Percentiles rank a stretch among this genome's conserved stretches.
Conservation (phyloP, 2,797 vertebrate species). For the Arnoldichthys spilopterus region DNA sequence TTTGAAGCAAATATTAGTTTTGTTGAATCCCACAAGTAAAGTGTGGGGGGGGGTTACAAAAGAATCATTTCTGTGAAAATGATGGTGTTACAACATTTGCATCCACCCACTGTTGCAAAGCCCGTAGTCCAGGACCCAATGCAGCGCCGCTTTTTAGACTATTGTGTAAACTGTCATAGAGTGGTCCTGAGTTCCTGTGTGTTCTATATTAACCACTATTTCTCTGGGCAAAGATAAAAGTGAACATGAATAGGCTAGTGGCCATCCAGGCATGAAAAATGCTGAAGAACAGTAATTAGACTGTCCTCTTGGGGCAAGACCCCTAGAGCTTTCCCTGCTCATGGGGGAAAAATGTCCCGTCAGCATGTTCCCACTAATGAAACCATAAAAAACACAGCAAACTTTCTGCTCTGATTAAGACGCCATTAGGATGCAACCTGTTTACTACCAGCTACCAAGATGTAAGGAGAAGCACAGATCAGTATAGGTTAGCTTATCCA, state of each 20-base stretch:
- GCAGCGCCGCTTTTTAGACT: too few species aligned
- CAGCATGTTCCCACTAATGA: not conserved
- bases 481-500: not conserved
- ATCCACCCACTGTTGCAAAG: too few species aligned
- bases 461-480: not conserved
- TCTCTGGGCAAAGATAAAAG: constrained; percentile 15
- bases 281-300: constrained; percentile 48
- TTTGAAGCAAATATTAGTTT: too few species aligned
- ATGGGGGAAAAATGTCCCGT: not conserved
- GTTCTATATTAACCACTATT: constrained; percentile 20
- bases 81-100: too few species aligned
- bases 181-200: not conserved
- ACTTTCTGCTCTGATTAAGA: constrained; percentile 4
- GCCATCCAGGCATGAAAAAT: constrained; percentile 45
- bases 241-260: constrained; percentile 7
- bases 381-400: not conserved
- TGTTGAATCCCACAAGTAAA: too few species aligned
- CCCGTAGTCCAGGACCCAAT: too few species aligned
- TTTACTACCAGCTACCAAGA: not conserved
- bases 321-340: constrained; percentile 9
- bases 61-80: too few species aligned
- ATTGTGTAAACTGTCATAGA: not conserved
- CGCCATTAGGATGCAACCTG: not conserved
- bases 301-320: constrained; percentile 21
- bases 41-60: too few species aligned